Conservation (phyloP, 2,888 invertebrate species). For the Isotomurus palustris region DNA sequence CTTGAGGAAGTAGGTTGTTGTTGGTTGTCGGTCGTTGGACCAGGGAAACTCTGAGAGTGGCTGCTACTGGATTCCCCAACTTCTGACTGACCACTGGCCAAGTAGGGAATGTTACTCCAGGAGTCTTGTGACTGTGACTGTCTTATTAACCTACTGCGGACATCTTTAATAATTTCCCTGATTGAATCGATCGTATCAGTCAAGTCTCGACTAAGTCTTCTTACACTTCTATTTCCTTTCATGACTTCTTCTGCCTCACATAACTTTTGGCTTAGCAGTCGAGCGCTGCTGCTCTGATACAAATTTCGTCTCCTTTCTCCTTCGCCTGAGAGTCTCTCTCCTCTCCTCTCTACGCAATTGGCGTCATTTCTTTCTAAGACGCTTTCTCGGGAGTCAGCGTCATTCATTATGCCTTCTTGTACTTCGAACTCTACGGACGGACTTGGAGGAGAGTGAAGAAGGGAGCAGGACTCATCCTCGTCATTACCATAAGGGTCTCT, state of each 20-base stretch:
- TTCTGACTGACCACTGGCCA: not conserved
- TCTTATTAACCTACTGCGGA: slow-evolving; percentile 19
- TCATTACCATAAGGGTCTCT: no score
- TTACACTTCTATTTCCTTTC: slow-evolving; percentile 4
- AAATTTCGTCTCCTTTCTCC: not conserved
- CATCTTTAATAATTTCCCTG: slow-evolving; percentile 36
- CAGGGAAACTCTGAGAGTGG: no score
- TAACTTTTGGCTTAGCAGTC: not conserved
- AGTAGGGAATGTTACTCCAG: slow-evolving; percentile 26
- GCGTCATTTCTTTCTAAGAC: no score
- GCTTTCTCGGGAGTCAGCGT: no score
- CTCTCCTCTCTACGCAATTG: not conserved
- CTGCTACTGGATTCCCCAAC: not conserved
- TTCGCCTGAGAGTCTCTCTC: not conserved
- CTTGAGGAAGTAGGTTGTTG: no score
- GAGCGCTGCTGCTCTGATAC: slow-evolving; percentile 1
- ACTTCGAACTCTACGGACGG: no score
- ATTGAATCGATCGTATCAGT: slow-evolving; percentile 39
- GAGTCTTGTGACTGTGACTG: slow-evolving; percentile 27
- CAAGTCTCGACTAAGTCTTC: slow-evolving; percentile 35
- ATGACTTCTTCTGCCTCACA: not conserved
- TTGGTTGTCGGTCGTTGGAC: no score
- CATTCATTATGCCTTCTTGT: no score
- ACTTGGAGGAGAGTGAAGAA: no score
- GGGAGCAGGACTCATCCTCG: no score